These are phyloP conservation scores for Lasius fuliginosus DNA, from an alignment of 2,888 invertebrate genomes.

Conservation along the genomic window DNA sequence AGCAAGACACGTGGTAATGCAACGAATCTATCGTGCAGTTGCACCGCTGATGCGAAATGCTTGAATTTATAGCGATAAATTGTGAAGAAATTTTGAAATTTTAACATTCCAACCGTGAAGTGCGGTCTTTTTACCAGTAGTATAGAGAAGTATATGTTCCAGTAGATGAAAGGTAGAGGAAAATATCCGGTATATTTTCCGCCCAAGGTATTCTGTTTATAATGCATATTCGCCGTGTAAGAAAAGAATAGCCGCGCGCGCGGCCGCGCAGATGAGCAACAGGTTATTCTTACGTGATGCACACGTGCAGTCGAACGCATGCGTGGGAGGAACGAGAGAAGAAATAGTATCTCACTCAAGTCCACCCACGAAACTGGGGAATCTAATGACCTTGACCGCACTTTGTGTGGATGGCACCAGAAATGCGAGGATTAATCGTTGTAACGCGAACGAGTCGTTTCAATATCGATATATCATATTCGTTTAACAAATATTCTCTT, in stretches of 20 bases:
- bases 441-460: not conserved
- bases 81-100: conserved; percentile 1
- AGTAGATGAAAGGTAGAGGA: not conserved
- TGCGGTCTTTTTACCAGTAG: not conserved
- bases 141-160: not conserved
- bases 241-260: conserved; percentile 53
- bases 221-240: conserved; percentile 28
- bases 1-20: conserved; percentile 4
- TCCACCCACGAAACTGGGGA: conserved; percentile 41
- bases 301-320: conserved; percentile 21
- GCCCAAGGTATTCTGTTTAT: conserved; percentile 50
- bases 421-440: not conserved
- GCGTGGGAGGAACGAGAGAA: conserved; percentile 24
- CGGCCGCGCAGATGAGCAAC: conserved; percentile 61
- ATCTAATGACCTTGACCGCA: conserved; percentile 58
- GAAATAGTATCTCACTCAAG: conserved; percentile 35
- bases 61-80: conserved; percentile 19
- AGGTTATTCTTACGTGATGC: conserved; percentile 64
- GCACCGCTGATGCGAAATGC: not conserved
- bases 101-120: not conserved
- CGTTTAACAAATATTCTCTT: not conserved
- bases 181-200: conserved; percentile 38
- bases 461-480: not conserved
- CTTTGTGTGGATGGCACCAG: not conserved
- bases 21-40: not conserved